Evolutionary conservation across 2,888 invertebrate genomes (phyloP), one percentile per base, ranked within the genome.

Genomic region (Zonitis immaculata): DNA sequence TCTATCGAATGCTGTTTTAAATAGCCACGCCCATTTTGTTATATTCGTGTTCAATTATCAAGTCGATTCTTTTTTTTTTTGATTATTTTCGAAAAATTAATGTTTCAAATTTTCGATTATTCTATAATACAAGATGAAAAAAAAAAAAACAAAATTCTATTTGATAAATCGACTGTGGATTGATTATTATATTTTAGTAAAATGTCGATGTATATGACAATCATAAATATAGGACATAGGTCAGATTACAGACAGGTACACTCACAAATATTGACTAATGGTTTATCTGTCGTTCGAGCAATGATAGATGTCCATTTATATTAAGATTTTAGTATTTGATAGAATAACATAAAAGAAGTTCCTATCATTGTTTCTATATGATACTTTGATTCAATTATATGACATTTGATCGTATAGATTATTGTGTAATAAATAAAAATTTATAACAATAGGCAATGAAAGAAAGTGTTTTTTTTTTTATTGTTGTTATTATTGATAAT

Each of bases 221-320:
- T 30, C 49, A 46, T 42, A 49, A 49, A 54, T 54, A 39, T 54
- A 44, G 54, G 47, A 52, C 56, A 49, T 44, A 56, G 56, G 56
- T 56, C 56, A 56, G 50, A 53, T 53, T 53, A 53, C 49, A 46
- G 56, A 56, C 56, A 56, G 56, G 53, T 56, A 56, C 51, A 51
- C 49, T 51, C 49, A 54, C 56, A 56, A 56, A 56, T 58, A 53
- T 56, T 58, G 58, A 58, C 58, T 56, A 58, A 58, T 58, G 58
- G 51, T 56, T 39, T 51, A 54, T 53, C 53, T 53, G 58, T 58
- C 58, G 56, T 51, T 51, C 52, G 18, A 32, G 35, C 49, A 50
- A 42, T 58, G 58, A 58, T 58, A 53, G 56, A 58, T 58, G 56
- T 48, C 51, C 51, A 53, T 56, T 56, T 53, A 56, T 47, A 49